Evolutionary conservation across 2,888 invertebrate genomes (phyloP).

Genomic region (Pycnomerus fuliginosus): DNA sequence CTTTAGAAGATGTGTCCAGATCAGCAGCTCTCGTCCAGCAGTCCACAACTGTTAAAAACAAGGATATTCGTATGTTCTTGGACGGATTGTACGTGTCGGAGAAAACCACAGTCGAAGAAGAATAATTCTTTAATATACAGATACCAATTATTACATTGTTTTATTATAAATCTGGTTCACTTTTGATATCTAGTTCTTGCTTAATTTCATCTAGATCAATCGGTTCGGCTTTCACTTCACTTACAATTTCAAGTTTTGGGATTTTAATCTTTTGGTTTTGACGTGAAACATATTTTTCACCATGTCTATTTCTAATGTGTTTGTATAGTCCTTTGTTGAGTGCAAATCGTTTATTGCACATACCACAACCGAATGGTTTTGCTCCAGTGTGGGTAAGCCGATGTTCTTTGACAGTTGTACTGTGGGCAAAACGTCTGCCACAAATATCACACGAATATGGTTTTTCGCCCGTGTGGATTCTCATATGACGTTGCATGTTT

Average conservation of each 20-base stretch:
- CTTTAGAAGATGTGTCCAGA: conserved; percentile 94
- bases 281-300: too few species aligned
- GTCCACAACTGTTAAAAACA: conserved; percentile 97
- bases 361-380: conserved; percentile 42
- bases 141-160: too few species aligned
- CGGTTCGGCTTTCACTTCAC: too few species aligned
- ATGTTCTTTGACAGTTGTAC: conserved; percentile 48
- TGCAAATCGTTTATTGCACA: conserved; percentile 40
- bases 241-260: too few species aligned
- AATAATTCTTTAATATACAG: conserved; percentile 49
- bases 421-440: conserved; percentile 45
- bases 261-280: too few species aligned
- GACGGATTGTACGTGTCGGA: conserved; percentile 99
- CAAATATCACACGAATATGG: conserved; percentile 44
- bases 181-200: too few species aligned
- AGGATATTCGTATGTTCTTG: conserved; percentile 99
- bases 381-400: conserved; percentile 43
- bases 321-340: conserved; percentile 44
- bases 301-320: conserved; percentile 43
- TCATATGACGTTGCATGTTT: conserved; percentile 44
- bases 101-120: conserved; percentile 90
- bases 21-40: conserved; percentile 99
- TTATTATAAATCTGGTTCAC: too few species aligned
- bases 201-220: too few species aligned
- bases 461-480: conserved; percentile 48